A percentile compares a stretch with the other conserved stretches of the same genome.
Evolutionary conservation across 2,888 invertebrate species (phyloP).

Genomic region (Phortica okadai): DNA sequence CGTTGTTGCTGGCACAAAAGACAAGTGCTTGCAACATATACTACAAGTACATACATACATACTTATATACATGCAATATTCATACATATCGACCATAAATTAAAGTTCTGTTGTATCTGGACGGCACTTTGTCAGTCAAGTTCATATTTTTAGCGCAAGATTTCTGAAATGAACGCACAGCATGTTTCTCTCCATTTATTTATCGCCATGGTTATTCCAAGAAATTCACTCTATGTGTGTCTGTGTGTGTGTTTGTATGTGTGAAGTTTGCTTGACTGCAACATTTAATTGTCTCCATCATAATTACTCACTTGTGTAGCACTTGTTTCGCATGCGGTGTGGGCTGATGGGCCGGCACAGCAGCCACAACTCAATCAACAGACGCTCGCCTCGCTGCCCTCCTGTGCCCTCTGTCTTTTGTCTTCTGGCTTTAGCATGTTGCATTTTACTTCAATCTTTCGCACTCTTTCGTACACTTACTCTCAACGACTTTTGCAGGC

Average conservation of each 20-base stretch:
- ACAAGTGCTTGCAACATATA: slow-evolving; percentile 6
- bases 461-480: too few species aligned
- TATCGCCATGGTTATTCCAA: slow-evolving; percentile 10
- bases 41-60: background rate
- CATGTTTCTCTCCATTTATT: background rate
- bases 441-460: too few species aligned
- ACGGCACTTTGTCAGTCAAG: slow-evolving; percentile 3
- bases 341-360: slow-evolving; percentile 5
- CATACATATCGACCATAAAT: slow-evolving; percentile 24
- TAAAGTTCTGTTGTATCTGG: background rate
- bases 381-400: background rate
- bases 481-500: background rate
- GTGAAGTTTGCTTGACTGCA: slow-evolving; percentile 14
- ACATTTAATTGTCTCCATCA: slow-evolving; percentile 18
- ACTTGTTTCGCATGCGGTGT: slow-evolving; percentile 12
- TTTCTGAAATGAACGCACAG: background rate
- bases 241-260: background rate
- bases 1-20: background rate
- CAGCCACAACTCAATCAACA: slow-evolving; percentile 14
- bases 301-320: slow-evolving; percentile 6
- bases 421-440: background rate
- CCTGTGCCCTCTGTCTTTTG: background rate
- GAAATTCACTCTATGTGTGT: background rate
- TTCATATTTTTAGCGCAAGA: slow-evolving; percentile 26
- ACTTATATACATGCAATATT: background rate